phyloP scores from a whole-genome alignment of 1,140 invertebrate species.

The Trichonephila clavata region DNA sequence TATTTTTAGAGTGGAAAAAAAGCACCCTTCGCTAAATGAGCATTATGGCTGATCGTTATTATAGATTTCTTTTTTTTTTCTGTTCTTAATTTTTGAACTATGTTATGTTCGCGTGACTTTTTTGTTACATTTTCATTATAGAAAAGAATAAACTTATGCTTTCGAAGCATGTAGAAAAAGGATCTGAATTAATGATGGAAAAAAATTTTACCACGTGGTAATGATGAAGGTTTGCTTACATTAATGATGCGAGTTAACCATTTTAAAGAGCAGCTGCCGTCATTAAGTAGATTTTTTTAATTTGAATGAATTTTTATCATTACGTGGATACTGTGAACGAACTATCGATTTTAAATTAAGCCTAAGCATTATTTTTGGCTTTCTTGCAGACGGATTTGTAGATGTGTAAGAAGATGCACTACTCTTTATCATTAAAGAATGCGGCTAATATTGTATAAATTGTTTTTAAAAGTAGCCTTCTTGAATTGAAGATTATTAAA shows the following conservation, averaged over 20 bases:
- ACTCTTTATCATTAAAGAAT: too few relatives aligned
- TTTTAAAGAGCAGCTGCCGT: conserved; percentile 45
- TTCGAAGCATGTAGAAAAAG: conserved; percentile 22
- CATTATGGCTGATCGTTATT: conserved; percentile 40
- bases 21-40: neutral
- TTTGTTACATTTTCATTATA: conserved; percentile 20
- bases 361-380: neutral
- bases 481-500: too few relatives aligned
- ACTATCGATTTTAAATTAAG: conserved; percentile 52
- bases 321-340: neutral
- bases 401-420: neutral
- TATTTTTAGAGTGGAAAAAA: conserved; percentile 26
- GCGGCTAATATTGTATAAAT: too few relatives aligned
- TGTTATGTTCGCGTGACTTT: conserved; percentile 27
- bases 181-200: conserved; percentile 27
- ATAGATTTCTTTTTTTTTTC: conserved; percentile 25
- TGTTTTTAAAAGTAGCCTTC: too few relatives aligned
- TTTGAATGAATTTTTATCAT: conserved; percentile 49
- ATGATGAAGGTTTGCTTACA: conserved; percentile 65
- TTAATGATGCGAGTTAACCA: conserved; percentile 59
- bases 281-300: conserved; percentile 49
- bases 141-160: conserved; percentile 61
- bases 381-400: neutral
- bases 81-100: neutral
- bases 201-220: conserved; percentile 28